Evolutionary conservation across 1,140 invertebrate species (phyloP), one percentile per base, ranked within the genome.

Genomic region (Stratiolaelaps scimitus): DNA sequence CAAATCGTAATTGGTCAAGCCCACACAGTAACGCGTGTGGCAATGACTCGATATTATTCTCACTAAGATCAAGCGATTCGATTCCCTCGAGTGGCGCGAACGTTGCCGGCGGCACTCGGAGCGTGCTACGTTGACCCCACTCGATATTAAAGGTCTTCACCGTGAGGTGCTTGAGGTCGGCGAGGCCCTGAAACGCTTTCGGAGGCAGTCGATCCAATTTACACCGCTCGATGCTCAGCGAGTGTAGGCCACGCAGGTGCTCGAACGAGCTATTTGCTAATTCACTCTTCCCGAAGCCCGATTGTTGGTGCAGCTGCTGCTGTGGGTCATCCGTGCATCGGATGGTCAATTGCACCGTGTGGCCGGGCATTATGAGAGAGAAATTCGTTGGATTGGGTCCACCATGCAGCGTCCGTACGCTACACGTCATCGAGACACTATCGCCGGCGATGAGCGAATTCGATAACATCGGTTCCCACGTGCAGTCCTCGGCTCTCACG

Each of bases 241-340:
- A 68, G 46, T 65, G 43, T 1, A 72, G 64, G 19, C 67, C 67
- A 20, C 65, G 65, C 43, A 72, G 53, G 46, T 72, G 71, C 29
- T 68, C 46, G 45, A 72, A 71, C 13, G 72, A 71, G 19, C 64
- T 65, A 66, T 71, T 70, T 15, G 66, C 79, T 20, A 92, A 60
- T 81, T 81, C 47, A 72, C 72, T 88, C 64, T 71, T 40, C 34
- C 10, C 5, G 5, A 40, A 40, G 34, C 34, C 10, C 34, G 34
- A 40, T 40, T 40, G 34, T 10, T 40, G 34, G 34, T 40, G 34
- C 34, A 40, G 34, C 10, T 40, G 34, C 83, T 70, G 64, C n/a
- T 89, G 77, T 17, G 83, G 83, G 73, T 88, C 85, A 71, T 87
- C 84, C 75, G 85, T 88, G 78, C 88, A 92, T 74, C 88, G 85